Base-by-base conservation (phyloP, 2,888 invertebrate species). In the Andrena marginata region DNA sequence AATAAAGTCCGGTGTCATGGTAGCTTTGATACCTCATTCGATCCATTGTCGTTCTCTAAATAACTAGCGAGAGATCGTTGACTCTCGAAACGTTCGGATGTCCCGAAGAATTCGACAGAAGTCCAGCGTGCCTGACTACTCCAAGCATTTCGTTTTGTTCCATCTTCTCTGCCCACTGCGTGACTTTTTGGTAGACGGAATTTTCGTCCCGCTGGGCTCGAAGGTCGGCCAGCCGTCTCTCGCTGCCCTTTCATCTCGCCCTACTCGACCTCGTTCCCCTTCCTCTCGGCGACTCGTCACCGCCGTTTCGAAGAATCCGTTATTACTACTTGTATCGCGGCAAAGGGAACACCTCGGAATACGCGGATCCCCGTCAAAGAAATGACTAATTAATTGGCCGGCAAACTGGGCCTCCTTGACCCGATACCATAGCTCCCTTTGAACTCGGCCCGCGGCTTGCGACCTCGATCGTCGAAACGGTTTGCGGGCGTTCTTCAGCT, bases 341-440 rank as follows among this genome's bases (percentile, higher is more conserved):
- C 65, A 72, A 84, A 73, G 82, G 74, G 56, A 67, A 81, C 72
- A 54, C 54, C 67, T 67, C 31, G 33, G 75, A 77, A 72, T 68
- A 76, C 20, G 29, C 59, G 77, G 59, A 60, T 68, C 23, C 35
- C 42, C 71, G 72, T 72, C 77, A 80, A 82, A 73, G 75, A 81
- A 85, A 77, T 56, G 72, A 48, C 68, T 77, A 85, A 85, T 82
- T 86, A 86, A 87, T 88, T 79, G 80, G 80, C 56, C 80, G 67
- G 67, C 71, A 51, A 74, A 13, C 84, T 35, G 64, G 68, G 51
- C 64, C 65, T 71, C 48, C 75, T 78, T 74, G 73, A 80, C 81
- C 81, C 74, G 69, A 62, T 62, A 65, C 75, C 13, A 54, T 49
- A 65, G 26, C 54, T 68, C 48, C 49, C 62, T 80, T 79, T 72